Evolutionary conservation across 2,888 invertebrate species (phyloP), one percentile per base, ranked within the genome.

Genomic region (Cheilosia scutellata): DNA sequence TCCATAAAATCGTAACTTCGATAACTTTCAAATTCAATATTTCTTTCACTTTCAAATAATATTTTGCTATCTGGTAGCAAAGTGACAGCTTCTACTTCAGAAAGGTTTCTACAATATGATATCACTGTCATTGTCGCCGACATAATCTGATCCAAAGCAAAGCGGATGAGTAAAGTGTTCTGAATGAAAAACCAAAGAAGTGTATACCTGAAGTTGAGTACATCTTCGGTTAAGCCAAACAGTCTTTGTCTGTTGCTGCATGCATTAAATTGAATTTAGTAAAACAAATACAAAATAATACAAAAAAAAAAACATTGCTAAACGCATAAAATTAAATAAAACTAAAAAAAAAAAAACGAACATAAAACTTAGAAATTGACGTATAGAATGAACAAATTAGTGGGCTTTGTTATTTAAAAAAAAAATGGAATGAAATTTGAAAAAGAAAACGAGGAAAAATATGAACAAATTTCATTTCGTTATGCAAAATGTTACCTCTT

Each of bases 201-300:
- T 78, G 89, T 92, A 93, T 93, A 95, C 95, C 95, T 94, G 94
- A 94, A 95, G 93, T 95, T 95, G 94, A 95, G 95, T 90, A 95
- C 95, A 93, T 95, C 95, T 94, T 95, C 95, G 92, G 95, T 95
- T 93, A 96, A 94, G 94, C 96, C 96, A 94, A 96, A 96, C 90
- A 96, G 94, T 93, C 95, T 95, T 93, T 96, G 96, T 93, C 95
- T 95, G 93, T 95, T 95, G 95, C 96, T 96, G 95, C 95, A 95
- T 95, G 95, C 95, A 94, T 88, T 80, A 74, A 65, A 40, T 62
- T 58, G 40, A 49, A 47, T 74, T 68, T 13, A 47, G 57, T 51
- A 5, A 49, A 40, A 42, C 7, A 44, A 53, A 76, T 55, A 55
- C 58, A 11, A 60, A 58, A 63, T 33, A 47, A 75, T 75, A 63